A percentile compares a stretch with the other conserved stretches of the same genome.
These are phyloP conservation scores for Pogonomyrmex californicus DNA, from an alignment of 1,140 invertebrate species.

Conservation along the genomic window DNA sequence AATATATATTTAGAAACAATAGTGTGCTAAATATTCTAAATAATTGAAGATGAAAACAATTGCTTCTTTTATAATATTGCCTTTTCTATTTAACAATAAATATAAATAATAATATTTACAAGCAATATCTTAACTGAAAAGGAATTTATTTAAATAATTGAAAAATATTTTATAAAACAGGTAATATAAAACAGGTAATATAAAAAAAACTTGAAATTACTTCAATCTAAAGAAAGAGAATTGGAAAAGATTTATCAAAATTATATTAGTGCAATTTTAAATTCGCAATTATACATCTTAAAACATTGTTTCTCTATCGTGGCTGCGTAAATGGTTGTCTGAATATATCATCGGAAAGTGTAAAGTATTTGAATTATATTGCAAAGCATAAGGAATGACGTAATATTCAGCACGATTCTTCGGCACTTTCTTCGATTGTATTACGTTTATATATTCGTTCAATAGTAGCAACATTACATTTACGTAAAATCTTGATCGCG, in stretches of 20 bases:
- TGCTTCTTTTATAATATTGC: too few species aligned
- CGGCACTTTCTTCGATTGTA: slow-evolving; percentile 33
- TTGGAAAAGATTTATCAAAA: background rate
- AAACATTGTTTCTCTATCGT: background rate
- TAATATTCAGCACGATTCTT: background rate
- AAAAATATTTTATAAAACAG: too few species aligned
- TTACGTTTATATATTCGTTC: background rate
- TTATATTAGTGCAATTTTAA: background rate
- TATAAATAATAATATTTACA: too few species aligned
- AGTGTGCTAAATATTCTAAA: too few species aligned
- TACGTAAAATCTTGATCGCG: slow-evolving; percentile 35
- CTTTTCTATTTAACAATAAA: background rate
- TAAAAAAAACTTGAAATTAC: background rate
- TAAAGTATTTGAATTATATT: slow-evolving; percentile 11
- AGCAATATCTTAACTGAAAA: too few species aligned
- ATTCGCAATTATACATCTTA: background rate
- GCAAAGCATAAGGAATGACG: background rate
- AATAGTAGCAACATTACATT: background rate
- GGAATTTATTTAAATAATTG: too few species aligned
- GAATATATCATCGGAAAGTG: background rate
- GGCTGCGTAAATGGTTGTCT: background rate
- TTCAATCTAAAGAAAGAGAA: too few species aligned
- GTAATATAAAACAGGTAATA: too few species aligned
- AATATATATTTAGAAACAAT: too few species aligned
- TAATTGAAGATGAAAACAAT: background rate